A percentile compares a stretch with the other conserved stretches of the same genome.
phyloP scores from a whole-genome alignment of 2,113 vertebrate genomes.

The Ancistrus triradiatus region DNA sequence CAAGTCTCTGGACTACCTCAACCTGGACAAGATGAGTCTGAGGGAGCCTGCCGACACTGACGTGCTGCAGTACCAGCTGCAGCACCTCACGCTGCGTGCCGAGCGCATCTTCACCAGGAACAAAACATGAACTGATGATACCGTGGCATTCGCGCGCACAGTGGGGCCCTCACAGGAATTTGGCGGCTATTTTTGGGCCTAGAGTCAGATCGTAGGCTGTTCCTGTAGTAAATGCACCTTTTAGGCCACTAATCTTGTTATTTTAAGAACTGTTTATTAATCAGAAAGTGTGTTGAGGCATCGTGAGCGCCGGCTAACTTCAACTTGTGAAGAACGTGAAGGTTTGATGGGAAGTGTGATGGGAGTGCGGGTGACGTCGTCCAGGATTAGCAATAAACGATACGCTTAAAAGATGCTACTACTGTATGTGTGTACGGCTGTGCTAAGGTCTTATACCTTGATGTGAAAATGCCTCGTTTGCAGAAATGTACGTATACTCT shows the following conservation, averaged over 20 bases:
- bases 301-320: constrained; percentile 10
- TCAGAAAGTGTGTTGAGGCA: constrained; percentile 14
- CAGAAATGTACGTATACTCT: constrained; percentile 43
- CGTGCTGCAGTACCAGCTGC: constrained; percentile 89
- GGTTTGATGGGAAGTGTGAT: constrained; percentile 38
- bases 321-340: constrained; percentile 38
- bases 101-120: constrained; percentile 85
- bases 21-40: constrained; percentile 92
- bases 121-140: constrained; percentile 71
- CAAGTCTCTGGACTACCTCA: constrained; percentile 98
- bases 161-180: constrained; percentile 33
- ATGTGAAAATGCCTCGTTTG: constrained; percentile 42
- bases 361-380: constrained; percentile 9
- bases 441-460: constrained; percentile 29
- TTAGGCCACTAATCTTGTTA: constrained; percentile 50
- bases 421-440: constrained; percentile 21
- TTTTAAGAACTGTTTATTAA: constrained; percentile 45
- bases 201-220: constrained; percentile 42
- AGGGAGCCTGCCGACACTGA: constrained; percentile 93
- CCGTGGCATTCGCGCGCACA: constrained; percentile 1
- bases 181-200: constrained; percentile 51
- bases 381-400: constrained; percentile 67
- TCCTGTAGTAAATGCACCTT: constrained; percentile 36
- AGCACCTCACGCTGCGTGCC: constrained; percentile 87
- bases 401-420: constrained; percentile 53